Conservation (phyloP, 2,797 vertebrate genomes). For the Nannoperca australis region DNA sequence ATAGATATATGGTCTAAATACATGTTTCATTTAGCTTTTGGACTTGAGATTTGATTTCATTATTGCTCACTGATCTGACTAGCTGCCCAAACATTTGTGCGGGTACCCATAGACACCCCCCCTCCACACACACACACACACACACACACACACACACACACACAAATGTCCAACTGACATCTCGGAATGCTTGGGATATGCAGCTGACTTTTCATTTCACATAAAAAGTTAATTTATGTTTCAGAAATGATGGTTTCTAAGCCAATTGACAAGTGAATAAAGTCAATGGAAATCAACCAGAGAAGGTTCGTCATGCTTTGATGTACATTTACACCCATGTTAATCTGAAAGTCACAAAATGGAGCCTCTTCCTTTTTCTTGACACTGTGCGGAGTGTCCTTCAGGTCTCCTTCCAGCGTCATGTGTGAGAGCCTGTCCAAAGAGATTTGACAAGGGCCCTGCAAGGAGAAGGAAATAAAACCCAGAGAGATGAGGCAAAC, state of each 20-base stretch:
- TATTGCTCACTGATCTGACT: slow-evolving; percentile 71
- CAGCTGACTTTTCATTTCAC: slow-evolving; percentile 34
- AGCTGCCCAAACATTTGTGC: slow-evolving; percentile 68
- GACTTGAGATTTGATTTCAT: slow-evolving; percentile 68
- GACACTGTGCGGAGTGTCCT: slow-evolving; percentile 74
- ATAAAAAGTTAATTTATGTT: slow-evolving; percentile 30
- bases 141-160: slow-evolving; percentile 3
- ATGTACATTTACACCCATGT: slow-evolving; percentile 46
- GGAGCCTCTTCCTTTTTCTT: slow-evolving; percentile 61
- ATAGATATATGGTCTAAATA: slow-evolving; percentile 71
- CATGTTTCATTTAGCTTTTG: slow-evolving; percentile 66
- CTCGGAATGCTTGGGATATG: slow-evolving; percentile 12
- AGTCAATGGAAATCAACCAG: slow-evolving; percentile 39
- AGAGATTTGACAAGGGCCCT: slow-evolving; percentile 85
- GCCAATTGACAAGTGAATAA: slow-evolving; percentile 24
- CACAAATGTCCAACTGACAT: slow-evolving; percentile 7
- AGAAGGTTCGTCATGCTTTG: slow-evolving; percentile 40
- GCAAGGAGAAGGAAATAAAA: slow-evolving; percentile 82
- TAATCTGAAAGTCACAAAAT: slow-evolving; percentile 69
- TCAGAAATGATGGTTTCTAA: slow-evolving; percentile 26
- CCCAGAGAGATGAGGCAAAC: slow-evolving; percentile 74
- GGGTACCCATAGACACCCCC: slow-evolving; percentile 7
- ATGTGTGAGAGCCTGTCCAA: slow-evolving; percentile 82
- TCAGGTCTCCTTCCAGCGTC: slow-evolving; percentile 79
- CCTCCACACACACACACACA: neutral